Base-by-base conservation (phyloP, 2,797 vertebrate species). In the Staurois parvus region DNA sequence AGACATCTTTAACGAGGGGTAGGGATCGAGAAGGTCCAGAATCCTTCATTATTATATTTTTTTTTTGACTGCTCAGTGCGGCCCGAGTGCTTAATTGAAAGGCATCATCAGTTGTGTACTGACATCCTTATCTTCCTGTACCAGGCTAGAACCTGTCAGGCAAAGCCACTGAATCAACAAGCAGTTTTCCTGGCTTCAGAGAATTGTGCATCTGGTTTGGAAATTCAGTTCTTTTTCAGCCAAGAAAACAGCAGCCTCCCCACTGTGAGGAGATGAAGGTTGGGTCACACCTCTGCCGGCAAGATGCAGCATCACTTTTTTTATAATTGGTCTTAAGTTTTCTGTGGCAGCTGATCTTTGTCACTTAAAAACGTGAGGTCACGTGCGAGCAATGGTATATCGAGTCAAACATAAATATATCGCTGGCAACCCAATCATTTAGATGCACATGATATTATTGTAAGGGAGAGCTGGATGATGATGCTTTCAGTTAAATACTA, bases 131-230 rank as follows among this genome's bases (percentile, higher is more conserved):
- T 84, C 76, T 72, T 62, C 45, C 62, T 40, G 37, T 68, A 73
- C 83, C 83, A 79, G 83, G 68, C 76, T 79, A 79, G 76, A 66
- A 79, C 75, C 83, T 73, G 83, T 79, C 76, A 79, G 45, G 56
- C 30, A 30, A 67, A 72, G 52, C 48, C 32, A 26, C 52, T 45
- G 68, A 84, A 76, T 76, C 73, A 72, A 69, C 45, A 76, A 29
- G 74, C 66, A 68, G 48, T 37, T 76, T 76, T 70, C 75, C 72
- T 73, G 76, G 83, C 83, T 72, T 66, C 52, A 48, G 26, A 70
- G 68, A 72, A 30, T 26, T 32, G 21, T 45, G 34, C 68, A 45
- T 84, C 52, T 78, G 67, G 74, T 72, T 70, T 32, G 72, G 72
- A 84, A 70, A 77, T 40, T 45, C 28, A 40, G 15, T 45, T 77